phyloP scores from a whole-genome alignment of 2,888 invertebrate species.

The Chesias legatella region DNA sequence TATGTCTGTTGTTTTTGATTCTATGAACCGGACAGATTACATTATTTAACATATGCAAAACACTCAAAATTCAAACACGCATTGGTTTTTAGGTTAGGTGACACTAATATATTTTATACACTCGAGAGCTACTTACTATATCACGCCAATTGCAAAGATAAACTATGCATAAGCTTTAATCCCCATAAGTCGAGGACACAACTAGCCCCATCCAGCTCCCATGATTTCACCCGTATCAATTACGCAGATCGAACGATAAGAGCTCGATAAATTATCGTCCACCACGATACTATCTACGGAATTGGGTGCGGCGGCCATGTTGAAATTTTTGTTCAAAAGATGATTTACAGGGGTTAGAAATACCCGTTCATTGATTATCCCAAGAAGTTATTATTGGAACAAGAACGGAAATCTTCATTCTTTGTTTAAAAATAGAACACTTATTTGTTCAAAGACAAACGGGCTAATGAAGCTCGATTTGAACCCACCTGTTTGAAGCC shows the following conservation, averaged over 20 bases:
- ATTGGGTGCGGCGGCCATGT: slow-evolving; percentile 40
- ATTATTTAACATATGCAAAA: too few relatives aligned
- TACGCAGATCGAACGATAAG: slow-evolving; percentile 69
- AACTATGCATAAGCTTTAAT: slow-evolving; percentile 1
- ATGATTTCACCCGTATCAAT: slow-evolving; percentile 65
- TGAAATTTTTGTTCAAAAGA: slow-evolving; percentile 51
- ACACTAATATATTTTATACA: too few relatives aligned
- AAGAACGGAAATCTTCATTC: slow-evolving; percentile 2
- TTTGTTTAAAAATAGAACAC: slow-evolving; percentile 17
- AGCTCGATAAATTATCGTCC: slow-evolving; percentile 62
- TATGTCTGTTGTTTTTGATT: too few relatives aligned
- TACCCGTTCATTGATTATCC: slow-evolving; percentile 37
- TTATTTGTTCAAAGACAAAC: slow-evolving; percentile 25
- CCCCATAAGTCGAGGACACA: slow-evolving; percentile 38
- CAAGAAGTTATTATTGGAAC: background rate
- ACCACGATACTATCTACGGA: slow-evolving; percentile 53
- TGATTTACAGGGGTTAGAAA: slow-evolving; percentile 58
- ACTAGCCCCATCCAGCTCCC: slow-evolving; percentile 43
- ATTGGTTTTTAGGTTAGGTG: too few relatives aligned
- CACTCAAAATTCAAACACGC: too few relatives aligned
- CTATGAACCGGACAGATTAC: too few relatives aligned
- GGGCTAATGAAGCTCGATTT: slow-evolving; percentile 29
- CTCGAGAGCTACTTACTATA: slow-evolving; percentile 3
- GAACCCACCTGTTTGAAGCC: slow-evolving; percentile 33
- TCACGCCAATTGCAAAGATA: slow-evolving; percentile 19